These are phyloP conservation scores for Spodoptera picta DNA, from an alignment of 2,888 invertebrate species.

Conservation along the genomic window DNA sequence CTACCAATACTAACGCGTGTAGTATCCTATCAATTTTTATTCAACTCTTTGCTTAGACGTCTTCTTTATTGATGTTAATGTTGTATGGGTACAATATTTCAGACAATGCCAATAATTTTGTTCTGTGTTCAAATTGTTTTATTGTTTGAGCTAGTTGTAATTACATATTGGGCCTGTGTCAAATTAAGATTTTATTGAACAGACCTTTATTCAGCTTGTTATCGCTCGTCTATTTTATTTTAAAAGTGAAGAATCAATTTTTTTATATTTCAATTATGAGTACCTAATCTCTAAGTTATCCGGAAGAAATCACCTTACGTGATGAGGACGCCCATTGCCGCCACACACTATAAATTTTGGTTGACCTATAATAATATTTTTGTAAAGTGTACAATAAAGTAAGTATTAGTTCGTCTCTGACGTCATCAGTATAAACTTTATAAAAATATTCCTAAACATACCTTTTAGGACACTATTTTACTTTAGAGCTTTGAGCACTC, in stretches of 20 bases:
- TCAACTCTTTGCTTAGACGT: constrained; percentile 54
- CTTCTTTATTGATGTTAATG: constrained; percentile 56
- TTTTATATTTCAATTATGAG: too few relatives aligned
- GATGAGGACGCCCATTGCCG: too few relatives aligned
- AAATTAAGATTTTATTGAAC: neutral
- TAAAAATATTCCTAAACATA: constrained; percentile 12
- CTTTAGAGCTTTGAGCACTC: constrained; percentile 19
- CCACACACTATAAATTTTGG: too few relatives aligned
- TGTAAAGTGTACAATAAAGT: too few relatives aligned
- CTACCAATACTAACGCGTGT: constrained; percentile 45
- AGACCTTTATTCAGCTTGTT: too few relatives aligned
- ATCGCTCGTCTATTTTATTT: too few relatives aligned
- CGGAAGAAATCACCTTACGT: too few relatives aligned
- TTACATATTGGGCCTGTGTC: neutral
- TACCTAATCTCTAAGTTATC: too few relatives aligned
- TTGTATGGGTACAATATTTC: constrained; percentile 38
- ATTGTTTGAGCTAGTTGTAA: neutral
- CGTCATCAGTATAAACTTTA: neutral
- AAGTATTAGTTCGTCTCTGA: too few relatives aligned
- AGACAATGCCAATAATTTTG: constrained; percentile 28
- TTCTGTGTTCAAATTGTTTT: constrained; percentile 24
- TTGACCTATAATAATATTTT: too few relatives aligned
- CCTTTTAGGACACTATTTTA: neutral
- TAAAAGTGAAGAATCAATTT: too few relatives aligned
- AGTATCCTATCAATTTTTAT: constrained; percentile 57